These are phyloP conservation scores for Drosophila willistoni DNA, from an alignment of 1,140 invertebrate genomes.

Conservation along the genomic window DNA sequence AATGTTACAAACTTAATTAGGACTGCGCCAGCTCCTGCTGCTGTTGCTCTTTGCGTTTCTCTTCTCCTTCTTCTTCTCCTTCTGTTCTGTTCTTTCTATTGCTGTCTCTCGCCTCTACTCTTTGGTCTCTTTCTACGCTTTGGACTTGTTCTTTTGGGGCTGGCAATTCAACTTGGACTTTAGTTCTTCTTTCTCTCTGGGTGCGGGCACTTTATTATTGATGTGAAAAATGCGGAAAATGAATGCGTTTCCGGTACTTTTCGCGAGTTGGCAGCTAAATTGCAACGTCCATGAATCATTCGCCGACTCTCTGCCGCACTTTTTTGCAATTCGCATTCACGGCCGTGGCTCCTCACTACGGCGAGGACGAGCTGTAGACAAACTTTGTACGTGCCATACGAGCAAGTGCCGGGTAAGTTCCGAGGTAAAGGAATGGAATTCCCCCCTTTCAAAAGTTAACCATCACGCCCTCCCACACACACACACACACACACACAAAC, in stretches of 20 bases:
- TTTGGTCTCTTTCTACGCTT: background rate
- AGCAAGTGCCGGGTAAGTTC: conserved; percentile 2
- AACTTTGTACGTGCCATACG: conserved; percentile 76
- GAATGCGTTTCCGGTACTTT: conserved; percentile 81
- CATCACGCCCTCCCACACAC: background rate
- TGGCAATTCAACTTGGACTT: conserved; percentile 34
- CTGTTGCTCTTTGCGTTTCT: background rate
- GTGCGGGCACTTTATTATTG: conserved; percentile 72
- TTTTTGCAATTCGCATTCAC: conserved; percentile 52
- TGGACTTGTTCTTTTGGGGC: conserved; percentile 9
- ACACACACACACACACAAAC: background rate
- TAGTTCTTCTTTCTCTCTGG: conserved; percentile 11
- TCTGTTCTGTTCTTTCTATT: background rate
- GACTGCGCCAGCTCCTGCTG: conserved; percentile 20
- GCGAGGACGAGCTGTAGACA: conserved; percentile 46
- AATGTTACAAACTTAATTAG: conserved; percentile 79
- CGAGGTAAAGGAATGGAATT: conserved; percentile 9
- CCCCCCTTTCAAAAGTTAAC: background rate
- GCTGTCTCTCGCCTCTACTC: background rate
- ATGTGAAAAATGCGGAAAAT: conserved; percentile 81
- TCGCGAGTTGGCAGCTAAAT: conserved; percentile 80
- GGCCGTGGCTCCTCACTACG: conserved; percentile 17
- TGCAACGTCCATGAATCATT: conserved; percentile 76
- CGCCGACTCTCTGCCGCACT: conserved; percentile 28
- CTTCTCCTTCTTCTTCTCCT: background rate